Evolutionary conservation across 2,797 vertebrate species (phyloP).

Genomic region (Gallinago stenura): DNA sequence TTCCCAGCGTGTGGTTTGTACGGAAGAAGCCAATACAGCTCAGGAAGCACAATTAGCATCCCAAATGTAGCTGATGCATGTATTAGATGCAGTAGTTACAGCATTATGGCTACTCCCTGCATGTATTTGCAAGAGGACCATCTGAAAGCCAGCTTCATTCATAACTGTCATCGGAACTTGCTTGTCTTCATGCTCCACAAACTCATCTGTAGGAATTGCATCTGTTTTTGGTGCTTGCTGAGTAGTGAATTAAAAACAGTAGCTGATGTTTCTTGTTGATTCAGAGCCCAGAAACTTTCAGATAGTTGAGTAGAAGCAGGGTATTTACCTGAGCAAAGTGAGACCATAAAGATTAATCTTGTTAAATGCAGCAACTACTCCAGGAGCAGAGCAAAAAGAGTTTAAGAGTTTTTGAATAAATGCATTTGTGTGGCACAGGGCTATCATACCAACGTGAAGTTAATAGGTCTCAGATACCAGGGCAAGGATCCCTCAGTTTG

Average conservation of each 20-base stretch:
- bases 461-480: neutral
- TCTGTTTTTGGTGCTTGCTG: neutral
- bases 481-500: neutral
- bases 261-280: constrained; percentile 3
- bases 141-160: constrained; percentile 26
- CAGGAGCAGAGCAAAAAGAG: neutral
- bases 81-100: constrained; percentile 28
- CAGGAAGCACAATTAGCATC: constrained; percentile 47
- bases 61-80: neutral
- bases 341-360: neutral
- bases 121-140: neutral
- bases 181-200: constrained; percentile 44
- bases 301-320: neutral
- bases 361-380: neutral
- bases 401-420: neutral
- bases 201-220: constrained; percentile 26
- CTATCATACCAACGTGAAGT: neutral
- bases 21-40: neutral
- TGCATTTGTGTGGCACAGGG: neutral
- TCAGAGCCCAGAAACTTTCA: neutral
- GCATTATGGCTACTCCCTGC: constrained; percentile 11
- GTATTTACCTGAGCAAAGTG: neutral
- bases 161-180: constrained; percentile 26
- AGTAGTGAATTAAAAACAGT: constrained; percentile 6
- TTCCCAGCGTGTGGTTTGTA: neutral